Base-by-base conservation (phyloP, 1,140 invertebrate genomes). In the Campoletis sonorensis region DNA sequence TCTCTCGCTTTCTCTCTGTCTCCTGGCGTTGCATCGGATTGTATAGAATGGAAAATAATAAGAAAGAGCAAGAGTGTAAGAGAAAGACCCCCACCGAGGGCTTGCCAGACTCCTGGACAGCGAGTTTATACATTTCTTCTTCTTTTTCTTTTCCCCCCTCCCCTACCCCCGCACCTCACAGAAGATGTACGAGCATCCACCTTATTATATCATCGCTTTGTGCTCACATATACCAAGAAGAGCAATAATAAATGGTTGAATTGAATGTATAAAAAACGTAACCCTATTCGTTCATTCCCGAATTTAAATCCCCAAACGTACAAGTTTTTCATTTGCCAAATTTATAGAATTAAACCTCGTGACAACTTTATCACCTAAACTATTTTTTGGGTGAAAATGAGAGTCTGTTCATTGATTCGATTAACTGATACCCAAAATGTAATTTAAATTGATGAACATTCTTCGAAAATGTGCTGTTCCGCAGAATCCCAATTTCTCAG, bases 121-220 rank as follows among this genome's bases (percentile, higher is more conserved):
- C 78, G 40, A 26, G 40, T 64, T 68, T 79, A 77, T 78, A 61
- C 51, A 54, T 61, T 33, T 77, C 54, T 58, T 27, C 54, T 26
- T 54, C 40, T 64, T 77, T 61, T 64, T 23, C 21, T 61, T 64
- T 37, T 30, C 18, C 18, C 23, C 51, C 18, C 27, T 13, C 40
- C 54, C 30, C 16, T 23, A 54, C n/a, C 73, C n/a, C n/a, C n/a
- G n/a, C n/a, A n/a, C n/a, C n/a, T n/a, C 18, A 27, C n/a, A 30
- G 16, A 37, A 77, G 54, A 77, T 30, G 75, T 77, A 77, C 75
- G 54, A 77, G 75, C 54, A 64, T 64, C 64, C 54, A 54, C 75
- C 54, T 61, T 77, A 77, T 77, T 77, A 77, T 77, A 77, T 77
- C 54, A 77, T 54, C 51, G 51, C n/a, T 67, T 26, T 15, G 72